These are phyloP conservation scores for Bemisia tabaci DNA, from an alignment of 1,140 invertebrate genomes.

Conservation along the genomic window DNA sequence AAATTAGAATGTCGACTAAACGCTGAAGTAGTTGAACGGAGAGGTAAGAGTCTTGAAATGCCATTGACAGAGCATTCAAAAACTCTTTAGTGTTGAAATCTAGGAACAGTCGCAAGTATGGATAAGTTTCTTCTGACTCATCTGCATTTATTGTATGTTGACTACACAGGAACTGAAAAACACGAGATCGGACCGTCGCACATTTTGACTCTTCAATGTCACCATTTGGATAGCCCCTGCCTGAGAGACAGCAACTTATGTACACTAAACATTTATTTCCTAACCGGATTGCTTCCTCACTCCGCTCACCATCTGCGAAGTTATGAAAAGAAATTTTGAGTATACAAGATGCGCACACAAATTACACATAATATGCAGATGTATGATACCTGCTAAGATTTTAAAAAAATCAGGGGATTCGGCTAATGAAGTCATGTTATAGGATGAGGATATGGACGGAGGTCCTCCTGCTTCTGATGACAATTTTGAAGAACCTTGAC, in stretches of 20 bases:
- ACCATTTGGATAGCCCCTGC: slow-evolving; percentile 76
- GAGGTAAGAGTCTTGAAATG: slow-evolving; percentile 75
- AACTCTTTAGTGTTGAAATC: slow-evolving; percentile 81
- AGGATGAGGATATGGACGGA: background rate
- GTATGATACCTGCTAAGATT: no score
- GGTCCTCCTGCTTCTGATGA: no score
- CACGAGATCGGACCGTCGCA: slow-evolving; percentile 57
- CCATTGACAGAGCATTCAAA: slow-evolving; percentile 74
- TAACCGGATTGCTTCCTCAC: slow-evolving; percentile 31
- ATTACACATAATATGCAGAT: no score
- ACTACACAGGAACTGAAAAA: slow-evolving; percentile 28
- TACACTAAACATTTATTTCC: slow-evolving; percentile 90
- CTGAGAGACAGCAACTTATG: slow-evolving; percentile 82
- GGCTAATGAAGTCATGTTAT: no score
- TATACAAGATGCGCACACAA: no score
- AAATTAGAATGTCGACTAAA: slow-evolving; percentile 64
- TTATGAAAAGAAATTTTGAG: no score
- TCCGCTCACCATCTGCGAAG: slow-evolving; percentile 13
- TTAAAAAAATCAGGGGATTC: no score
- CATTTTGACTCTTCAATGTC: slow-evolving; percentile 48
- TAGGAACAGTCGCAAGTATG: slow-evolving; percentile 64
- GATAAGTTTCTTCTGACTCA: slow-evolving; percentile 56
- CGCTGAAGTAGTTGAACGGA: slow-evolving; percentile 58
- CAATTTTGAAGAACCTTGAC: no score
- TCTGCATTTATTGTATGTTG: slow-evolving; percentile 51